Evolutionary conservation across 2,113 vertebrate genomes (phyloP), one percentile per base, ranked within the genome.

Genomic region (Hypanus sabinus): DNA sequence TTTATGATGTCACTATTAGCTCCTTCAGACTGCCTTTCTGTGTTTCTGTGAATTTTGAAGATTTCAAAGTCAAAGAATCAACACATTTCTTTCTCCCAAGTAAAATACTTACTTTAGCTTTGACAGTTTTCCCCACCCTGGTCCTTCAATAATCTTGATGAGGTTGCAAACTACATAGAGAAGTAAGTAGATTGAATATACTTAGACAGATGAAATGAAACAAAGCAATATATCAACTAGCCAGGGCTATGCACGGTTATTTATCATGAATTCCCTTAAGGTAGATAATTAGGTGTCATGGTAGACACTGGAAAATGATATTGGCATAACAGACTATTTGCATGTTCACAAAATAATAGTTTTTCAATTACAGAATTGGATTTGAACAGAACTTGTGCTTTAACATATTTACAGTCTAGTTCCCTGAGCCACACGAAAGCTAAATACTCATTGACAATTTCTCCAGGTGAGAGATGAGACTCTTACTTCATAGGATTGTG

Each of bases 281-380:
- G n/a, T 68, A 60, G 60, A 68, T 90, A 90, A 90, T 90, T 90
- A 90, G 60, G 60, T 60, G n/a, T 90, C 85, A 30, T 62, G 27
- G 7, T 87, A 62, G 83, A 27, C 27, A 62, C 55, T 90, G 85
- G 85, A 60, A 65, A 90, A n/a, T 62, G 85, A 88, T 88, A 88
- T 88, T 88, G 85, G 30, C 60, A 90, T 90, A 30, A 88, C 83
- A 90, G 85, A 90, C 85, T 90, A 90, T 90, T 60, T 68, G 14
- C 85, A 90, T 65, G 85, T 90, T 90, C 60, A 90, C 85, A 90
- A 90, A 90, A 65, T 90, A 90, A 90, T 90, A 90, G 85, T 90
- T 90, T 90, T 90, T 90, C 85, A 90, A 90, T 90, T 90, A 65
- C 30, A 90, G 85, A 90, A 68, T 90, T 90, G 60, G 60, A 90